Conservation (phyloP, 2,888 invertebrate species). For the Acrobasis repandana region DNA sequence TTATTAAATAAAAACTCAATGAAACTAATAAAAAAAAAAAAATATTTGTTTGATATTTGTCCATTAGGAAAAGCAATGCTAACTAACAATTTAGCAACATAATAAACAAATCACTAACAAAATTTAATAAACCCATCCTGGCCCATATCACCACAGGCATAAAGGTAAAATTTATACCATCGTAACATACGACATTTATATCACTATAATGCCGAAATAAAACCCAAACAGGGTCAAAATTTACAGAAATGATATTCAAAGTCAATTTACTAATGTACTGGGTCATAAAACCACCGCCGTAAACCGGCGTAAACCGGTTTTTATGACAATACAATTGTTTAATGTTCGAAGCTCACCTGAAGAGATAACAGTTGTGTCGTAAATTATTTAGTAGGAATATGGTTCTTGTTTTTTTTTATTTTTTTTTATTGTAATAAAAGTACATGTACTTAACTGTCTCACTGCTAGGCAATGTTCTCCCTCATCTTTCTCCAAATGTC, state of each 20-base stretch:
- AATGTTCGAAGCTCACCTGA: conserved; percentile 23
- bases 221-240: conserved; percentile 15
- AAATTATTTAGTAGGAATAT: background rate
- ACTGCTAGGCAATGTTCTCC: too few species aligned
- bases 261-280: conserved; percentile 30
- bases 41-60: too few species aligned
- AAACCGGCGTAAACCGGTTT: conserved; percentile 22
- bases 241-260: conserved; percentile 16
- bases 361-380: background rate
- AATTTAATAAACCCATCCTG: background rate
- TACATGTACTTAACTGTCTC: too few species aligned
- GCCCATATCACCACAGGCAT: conserved; percentile 2
- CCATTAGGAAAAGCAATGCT: too few species aligned
- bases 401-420: background rate
- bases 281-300: conserved; percentile 25
- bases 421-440: too few species aligned
- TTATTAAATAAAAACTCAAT: too few species aligned
- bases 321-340: conserved; percentile 35
- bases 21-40: too few species aligned
- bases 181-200: conserved; percentile 14
- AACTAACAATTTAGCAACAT: background rate
- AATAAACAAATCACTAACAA: conserved; percentile 3
- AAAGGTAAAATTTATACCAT: conserved; percentile 12
- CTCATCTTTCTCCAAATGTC: too few species aligned
- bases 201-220: conserved; percentile 6